Conservation (phyloP, 2,113 vertebrate genomes). For the Thamnaconus septentrionalis region DNA sequence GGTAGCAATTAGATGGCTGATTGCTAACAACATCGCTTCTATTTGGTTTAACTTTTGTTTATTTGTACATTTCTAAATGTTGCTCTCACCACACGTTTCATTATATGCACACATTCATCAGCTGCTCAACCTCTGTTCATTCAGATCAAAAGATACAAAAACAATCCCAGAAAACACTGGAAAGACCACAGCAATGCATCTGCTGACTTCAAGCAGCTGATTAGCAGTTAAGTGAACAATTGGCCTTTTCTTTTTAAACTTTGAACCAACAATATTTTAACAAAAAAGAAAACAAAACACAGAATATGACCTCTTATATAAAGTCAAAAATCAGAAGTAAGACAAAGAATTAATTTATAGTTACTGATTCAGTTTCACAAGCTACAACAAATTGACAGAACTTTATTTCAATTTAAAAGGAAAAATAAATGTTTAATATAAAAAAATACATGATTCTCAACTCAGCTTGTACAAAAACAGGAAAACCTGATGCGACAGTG, state of each 20-base stretch:
- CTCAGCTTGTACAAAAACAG: constrained; percentile 57
- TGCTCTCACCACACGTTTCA: too few species aligned
- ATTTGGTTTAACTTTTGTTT: too few species aligned
- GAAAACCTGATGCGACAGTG: constrained; percentile 49
- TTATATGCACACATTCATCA: too few species aligned
- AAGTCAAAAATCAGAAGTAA: constrained; percentile 3
- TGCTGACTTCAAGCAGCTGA: neutral
- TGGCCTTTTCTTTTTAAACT: too few species aligned
- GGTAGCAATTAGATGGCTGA: too few species aligned
- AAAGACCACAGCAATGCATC: neutral
- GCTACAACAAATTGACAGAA: constrained; percentile 53
- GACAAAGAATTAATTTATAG: constrained; percentile 44
- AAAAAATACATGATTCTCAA: constrained; percentile 67
- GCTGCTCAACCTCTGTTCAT: neutral
- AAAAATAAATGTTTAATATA: constrained; percentile 55
- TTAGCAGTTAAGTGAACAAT: neutral
- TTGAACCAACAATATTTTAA: neutral
- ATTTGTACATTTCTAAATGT: too few species aligned
- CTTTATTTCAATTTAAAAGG: constrained; percentile 54
- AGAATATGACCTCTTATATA: too few species aligned
- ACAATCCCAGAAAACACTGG: neutral
- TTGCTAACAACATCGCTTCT: too few species aligned
- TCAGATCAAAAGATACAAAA: neutral
- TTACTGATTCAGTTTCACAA: constrained; percentile 16
- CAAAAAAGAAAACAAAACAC: too few species aligned